Evolutionary conservation across 2,113 vertebrate genomes (phyloP).

Genomic region (Notarius quadriscutis): DNA sequence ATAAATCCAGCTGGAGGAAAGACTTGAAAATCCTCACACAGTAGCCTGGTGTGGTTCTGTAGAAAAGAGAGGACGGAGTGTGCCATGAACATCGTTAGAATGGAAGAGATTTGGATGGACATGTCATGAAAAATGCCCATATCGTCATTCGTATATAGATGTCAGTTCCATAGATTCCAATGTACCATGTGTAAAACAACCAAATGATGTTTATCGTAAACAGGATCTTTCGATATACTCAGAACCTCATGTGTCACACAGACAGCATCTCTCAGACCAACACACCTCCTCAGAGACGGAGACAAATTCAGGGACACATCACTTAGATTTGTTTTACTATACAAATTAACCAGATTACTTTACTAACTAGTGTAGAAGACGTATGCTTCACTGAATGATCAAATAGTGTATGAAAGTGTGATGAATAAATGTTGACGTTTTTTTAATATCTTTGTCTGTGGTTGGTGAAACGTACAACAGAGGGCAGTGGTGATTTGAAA

Average conservation of each 20-base stretch:
- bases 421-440: constrained; percentile 55
- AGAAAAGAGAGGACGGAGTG: constrained; percentile 5
- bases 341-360: background rate
- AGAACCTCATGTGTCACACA: background rate
- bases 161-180: background rate
- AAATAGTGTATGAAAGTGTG: constrained; percentile 24
- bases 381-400: background rate
- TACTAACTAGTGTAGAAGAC: background rate
- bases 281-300: background rate
- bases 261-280: background rate
- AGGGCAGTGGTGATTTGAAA: constrained; percentile 19
- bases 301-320: background rate
- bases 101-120: background rate
- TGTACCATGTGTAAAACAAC: background rate
- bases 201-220: background rate
- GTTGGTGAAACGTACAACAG: constrained; percentile 33
- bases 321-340: background rate
- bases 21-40: constrained; percentile 38
- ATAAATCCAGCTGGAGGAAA: constrained; percentile 47
- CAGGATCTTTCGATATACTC: background rate
- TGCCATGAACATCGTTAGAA: background rate
- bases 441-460: background rate
- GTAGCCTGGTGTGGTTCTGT: background rate
- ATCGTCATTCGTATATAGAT: background rate
- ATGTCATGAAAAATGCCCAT: background rate